Evolutionary conservation across 2,888 invertebrate species (phyloP).

Genomic region (Esperia sulphurella): DNA sequence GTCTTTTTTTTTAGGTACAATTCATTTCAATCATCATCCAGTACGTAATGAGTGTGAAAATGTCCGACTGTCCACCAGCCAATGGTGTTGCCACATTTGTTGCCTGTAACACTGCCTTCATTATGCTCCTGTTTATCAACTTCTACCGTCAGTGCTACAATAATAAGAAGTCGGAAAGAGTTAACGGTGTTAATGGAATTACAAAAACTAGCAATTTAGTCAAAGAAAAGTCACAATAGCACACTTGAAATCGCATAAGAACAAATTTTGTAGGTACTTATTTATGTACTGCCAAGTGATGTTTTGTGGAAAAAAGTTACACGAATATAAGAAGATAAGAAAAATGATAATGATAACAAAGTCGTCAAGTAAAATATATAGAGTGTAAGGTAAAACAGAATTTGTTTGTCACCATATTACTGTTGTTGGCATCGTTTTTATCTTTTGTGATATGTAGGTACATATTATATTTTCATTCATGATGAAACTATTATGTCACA

Average conservation of each 20-base stretch:
- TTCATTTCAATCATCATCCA: conserved; percentile 82
- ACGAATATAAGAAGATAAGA: no score
- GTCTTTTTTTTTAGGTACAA: conserved; percentile 73
- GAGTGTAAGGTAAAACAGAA: no score
- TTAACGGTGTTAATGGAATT: neutral
- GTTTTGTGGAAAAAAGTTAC: no score
- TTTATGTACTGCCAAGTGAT: neutral
- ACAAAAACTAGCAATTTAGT: neutral
- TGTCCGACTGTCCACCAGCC: conserved; percentile 80
- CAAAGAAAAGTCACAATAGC: neutral
- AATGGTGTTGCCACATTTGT: conserved; percentile 78
- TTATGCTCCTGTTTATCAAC: conserved; percentile 81
- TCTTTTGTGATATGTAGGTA: no score
- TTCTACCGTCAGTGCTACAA: conserved; percentile 78
- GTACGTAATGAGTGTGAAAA: conserved; percentile 59
- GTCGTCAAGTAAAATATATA: no score
- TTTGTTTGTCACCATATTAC: no score
- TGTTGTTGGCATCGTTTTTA: no score
- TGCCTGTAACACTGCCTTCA: conserved; percentile 74
- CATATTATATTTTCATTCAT: no score
- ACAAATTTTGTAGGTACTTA: neutral
- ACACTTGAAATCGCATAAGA: neutral
- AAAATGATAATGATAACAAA: no score
- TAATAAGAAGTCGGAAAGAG: conserved; percentile 17
- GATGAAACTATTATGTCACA: no score